Conservation (phyloP, 1,140 invertebrate genomes). For the Drosophila takahashii region DNA sequence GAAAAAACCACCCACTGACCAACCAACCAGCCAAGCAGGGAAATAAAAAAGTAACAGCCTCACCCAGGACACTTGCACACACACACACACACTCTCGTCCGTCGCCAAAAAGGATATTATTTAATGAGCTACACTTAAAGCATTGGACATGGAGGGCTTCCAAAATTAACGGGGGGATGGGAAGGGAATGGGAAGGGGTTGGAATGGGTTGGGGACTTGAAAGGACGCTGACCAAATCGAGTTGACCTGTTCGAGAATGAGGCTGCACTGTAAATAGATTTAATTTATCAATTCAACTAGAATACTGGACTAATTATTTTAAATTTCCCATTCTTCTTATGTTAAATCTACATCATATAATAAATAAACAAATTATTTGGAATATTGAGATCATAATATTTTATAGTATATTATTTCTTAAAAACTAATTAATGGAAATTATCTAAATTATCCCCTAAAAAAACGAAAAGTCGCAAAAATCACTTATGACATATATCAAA, state of each 20-base stretch:
- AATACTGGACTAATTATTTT: no score
- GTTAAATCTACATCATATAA: no score
- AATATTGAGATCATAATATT: no score
- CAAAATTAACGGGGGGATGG: neutral
- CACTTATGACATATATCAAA: no score
- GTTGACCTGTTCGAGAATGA: slow-evolving; percentile 58
- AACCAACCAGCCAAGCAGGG: slow-evolving; percentile 7
- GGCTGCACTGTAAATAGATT: slow-evolving; percentile 19
- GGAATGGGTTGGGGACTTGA: neutral
- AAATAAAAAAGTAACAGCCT: slow-evolving; percentile 47
- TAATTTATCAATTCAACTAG: neutral
- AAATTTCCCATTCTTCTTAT: no score
- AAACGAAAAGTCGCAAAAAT: no score
- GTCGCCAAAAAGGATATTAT: slow-evolving; percentile 79
- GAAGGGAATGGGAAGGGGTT: neutral
- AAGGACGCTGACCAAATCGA: slow-evolving; percentile 56
- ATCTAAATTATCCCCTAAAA: no score
- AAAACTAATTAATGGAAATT: no score
- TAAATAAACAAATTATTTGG: no score
- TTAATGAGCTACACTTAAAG: slow-evolving; percentile 82
- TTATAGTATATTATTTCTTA: no score
- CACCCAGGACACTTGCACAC: slow-evolving; percentile 34
- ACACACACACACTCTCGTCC: slow-evolving; percentile 18
- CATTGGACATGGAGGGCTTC: slow-evolving; percentile 46
- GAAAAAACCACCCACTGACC: neutral